These are phyloP conservation scores for Spodoptera exigua DNA, from an alignment of 2,888 invertebrate genomes.

Conservation along the genomic window DNA sequence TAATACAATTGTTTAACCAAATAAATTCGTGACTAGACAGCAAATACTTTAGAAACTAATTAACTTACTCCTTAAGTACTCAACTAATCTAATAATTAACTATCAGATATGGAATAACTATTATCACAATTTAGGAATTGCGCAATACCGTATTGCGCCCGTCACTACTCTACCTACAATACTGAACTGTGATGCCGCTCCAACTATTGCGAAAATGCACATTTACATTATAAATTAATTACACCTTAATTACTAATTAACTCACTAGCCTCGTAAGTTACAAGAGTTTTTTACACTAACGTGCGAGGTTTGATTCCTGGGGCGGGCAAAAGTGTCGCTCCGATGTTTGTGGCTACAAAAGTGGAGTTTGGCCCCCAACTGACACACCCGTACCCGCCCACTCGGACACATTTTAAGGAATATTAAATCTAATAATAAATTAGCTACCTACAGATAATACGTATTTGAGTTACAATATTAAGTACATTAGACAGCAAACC, in stretches of 20 bases:
- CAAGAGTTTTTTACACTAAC: constrained; percentile 18
- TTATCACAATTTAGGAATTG: constrained; percentile 88
- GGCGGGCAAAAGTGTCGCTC: constrained; percentile 12
- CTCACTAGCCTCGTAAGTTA: constrained; percentile 28
- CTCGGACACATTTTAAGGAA: constrained; percentile 17
- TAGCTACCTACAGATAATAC: constrained; percentile 52
- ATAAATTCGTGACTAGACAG: constrained; percentile 68
- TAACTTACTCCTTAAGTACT: constrained; percentile 65
- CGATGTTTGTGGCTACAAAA: constrained; percentile 13
- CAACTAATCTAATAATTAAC: constrained; percentile 32
- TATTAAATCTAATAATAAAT: constrained; percentile 39
- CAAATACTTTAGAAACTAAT: constrained; percentile 60
- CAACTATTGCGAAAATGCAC: constrained; percentile 38
- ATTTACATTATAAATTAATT: constrained; percentile 41
- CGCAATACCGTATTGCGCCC: constrained; percentile 71
- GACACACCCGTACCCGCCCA: constrained; percentile 3
- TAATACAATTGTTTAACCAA: constrained; percentile 47
- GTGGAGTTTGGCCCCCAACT: neutral
- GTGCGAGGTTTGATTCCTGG: constrained; percentile 42
- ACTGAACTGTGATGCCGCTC: constrained; percentile 52
- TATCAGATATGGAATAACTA: constrained; percentile 76
- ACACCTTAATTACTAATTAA: constrained; percentile 18
- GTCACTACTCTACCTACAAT: constrained; percentile 51
- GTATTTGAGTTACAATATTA: constrained; percentile 55
- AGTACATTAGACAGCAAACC: constrained; percentile 66